Conservation (phyloP, 2,797 vertebrate genomes). For the Parauchenoglanis ngamensis region DNA sequence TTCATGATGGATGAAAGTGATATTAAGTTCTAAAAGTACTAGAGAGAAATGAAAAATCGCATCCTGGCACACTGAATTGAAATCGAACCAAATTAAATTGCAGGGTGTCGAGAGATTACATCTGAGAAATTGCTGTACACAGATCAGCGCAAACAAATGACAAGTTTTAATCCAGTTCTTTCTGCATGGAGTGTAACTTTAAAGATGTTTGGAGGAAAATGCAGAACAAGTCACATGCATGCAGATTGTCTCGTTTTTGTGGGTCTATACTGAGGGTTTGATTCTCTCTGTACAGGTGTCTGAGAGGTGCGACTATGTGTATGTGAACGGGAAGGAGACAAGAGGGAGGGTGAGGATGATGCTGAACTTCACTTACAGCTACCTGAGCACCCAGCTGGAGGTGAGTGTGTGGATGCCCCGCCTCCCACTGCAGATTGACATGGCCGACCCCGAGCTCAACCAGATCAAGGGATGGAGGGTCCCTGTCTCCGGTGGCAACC, state of each 20-base stretch:
- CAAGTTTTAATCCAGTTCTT: not conserved
- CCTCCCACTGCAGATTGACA: slow-evolving; percentile 49
- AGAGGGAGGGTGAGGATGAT: slow-evolving; percentile 42
- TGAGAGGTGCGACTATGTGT: slow-evolving; percentile 49
- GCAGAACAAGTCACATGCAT: not conserved
- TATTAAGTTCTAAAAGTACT: slow-evolving; percentile 20
- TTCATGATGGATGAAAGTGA: slow-evolving; percentile 22
- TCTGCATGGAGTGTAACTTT: not conserved
- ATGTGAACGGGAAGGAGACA: slow-evolving; percentile 50
- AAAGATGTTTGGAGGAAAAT: not conserved
- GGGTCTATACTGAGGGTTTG: not conserved
- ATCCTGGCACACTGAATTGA: slow-evolving; percentile 1
- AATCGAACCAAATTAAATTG: slow-evolving; percentile 19
- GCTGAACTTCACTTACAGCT: slow-evolving; percentile 56
- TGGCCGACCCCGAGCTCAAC: slow-evolving; percentile 50
- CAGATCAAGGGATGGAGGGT: slow-evolving; percentile 58
- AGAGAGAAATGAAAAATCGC: not conserved
- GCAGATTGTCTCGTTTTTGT: not conserved
- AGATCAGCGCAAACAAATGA: slow-evolving; percentile 1
- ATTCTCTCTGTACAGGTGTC: slow-evolving; percentile 41
- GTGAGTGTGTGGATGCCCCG: slow-evolving; percentile 55
- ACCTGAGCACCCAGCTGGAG: slow-evolving; percentile 56
- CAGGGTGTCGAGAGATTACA: slow-evolving; percentile 6
- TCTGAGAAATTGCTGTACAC: not conserved
- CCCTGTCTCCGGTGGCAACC: slow-evolving; percentile 29